These are phyloP conservation scores for Doryteuthis pealeii DNA, from an alignment of 1,140 invertebrate genomes.

Conservation along the genomic window DNA sequence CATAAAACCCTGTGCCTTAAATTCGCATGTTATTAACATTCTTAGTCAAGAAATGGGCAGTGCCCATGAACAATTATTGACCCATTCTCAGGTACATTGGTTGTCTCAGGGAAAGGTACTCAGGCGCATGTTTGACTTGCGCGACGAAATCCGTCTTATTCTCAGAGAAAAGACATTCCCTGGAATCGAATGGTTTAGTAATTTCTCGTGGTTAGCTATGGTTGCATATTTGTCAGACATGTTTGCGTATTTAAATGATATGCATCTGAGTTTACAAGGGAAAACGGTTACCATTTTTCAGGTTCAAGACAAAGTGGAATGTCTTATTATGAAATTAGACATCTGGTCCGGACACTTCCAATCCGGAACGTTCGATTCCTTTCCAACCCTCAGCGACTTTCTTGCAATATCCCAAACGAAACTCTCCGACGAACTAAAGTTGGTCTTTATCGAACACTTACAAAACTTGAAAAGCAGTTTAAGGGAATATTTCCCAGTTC, in stretches of 20 bases:
- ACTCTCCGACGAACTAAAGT: neutral
- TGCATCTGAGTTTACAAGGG: neutral
- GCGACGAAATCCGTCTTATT: neutral
- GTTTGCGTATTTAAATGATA: neutral
- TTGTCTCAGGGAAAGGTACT: neutral
- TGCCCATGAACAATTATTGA: neutral
- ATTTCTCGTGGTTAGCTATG: neutral
- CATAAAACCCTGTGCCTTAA: neutral
- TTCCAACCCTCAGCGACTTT: neutral
- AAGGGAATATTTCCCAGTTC: neutral
- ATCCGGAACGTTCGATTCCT: neutral
- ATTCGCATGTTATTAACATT: neutral
- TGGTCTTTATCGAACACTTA: neutral
- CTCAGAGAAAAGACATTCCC: neutral
- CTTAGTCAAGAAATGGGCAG: constrained; percentile 1
- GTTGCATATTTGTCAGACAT: neutral
- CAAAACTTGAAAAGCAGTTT: neutral
- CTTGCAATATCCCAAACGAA: neutral
- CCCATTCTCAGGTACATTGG: neutral
- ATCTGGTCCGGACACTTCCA: neutral
- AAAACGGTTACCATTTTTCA: neutral
- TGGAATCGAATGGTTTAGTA: neutral
- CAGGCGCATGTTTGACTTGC: neutral
- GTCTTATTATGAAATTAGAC: neutral
- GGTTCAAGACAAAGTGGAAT: neutral